Evolutionary conservation across 2,113 vertebrate genomes (phyloP).

Genomic region (Aphyosemion australe): DNA sequence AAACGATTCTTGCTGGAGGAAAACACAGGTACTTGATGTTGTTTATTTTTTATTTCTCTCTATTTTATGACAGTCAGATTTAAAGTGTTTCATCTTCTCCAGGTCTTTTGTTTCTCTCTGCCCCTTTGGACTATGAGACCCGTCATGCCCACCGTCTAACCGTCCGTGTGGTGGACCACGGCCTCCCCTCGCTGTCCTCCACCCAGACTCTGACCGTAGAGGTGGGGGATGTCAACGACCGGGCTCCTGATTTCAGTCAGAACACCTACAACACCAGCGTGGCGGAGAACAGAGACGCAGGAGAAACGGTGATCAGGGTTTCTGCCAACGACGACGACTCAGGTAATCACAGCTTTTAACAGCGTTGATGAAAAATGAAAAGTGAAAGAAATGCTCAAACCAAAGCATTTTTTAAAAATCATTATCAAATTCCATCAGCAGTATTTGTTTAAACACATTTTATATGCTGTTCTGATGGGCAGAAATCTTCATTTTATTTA

Average conservation of each 20-base stretch:
- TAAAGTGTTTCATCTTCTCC: constrained; percentile 23
- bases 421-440: too few relatives aligned
- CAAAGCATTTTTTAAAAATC: too few relatives aligned
- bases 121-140: constrained; percentile 83
- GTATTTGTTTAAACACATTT: too few relatives aligned
- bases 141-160: constrained; percentile 78
- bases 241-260: constrained; percentile 80
- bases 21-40: constrained; percentile 80
- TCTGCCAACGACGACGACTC: constrained; percentile 86
- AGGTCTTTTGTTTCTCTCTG: constrained; percentile 84
- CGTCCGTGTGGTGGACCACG: constrained; percentile 81
- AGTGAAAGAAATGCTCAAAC: too few relatives aligned
- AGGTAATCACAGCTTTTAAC: constrained; percentile 73
- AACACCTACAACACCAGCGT: constrained; percentile 79
- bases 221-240: constrained; percentile 89
- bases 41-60: background rate
- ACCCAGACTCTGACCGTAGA: constrained; percentile 84
- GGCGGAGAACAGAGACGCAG: constrained; percentile 84
- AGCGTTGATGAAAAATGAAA: too few relatives aligned
- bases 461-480: too few relatives aligned
- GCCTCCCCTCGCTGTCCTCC: constrained; percentile 82
- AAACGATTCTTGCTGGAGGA: constrained; percentile 82
- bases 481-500: too few relatives aligned
- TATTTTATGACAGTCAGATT: background rate
- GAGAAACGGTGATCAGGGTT: constrained; percentile 80